Evolutionary conservation across 2,888 invertebrate species (phyloP).

Genomic region (Philaethria dido): DNA sequence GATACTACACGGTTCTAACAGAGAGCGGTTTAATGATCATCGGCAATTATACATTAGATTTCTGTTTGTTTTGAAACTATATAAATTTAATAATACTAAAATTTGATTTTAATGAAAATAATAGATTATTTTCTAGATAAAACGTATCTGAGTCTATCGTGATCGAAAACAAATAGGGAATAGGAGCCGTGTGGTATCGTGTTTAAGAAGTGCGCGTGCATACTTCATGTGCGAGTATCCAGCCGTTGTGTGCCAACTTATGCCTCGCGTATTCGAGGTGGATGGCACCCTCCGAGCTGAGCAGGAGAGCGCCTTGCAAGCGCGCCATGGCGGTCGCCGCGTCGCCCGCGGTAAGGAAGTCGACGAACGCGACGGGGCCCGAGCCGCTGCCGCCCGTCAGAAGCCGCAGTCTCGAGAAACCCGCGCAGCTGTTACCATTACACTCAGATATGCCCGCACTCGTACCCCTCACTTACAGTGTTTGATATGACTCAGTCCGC

Average conservation of each 20-base stretch:
- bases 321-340: constrained; percentile 96
- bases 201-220: constrained; percentile 68
- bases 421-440: constrained; percentile 95
- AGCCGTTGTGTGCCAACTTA: constrained; percentile 94
- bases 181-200: constrained; percentile 43
- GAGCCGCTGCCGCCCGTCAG: constrained; percentile 89
- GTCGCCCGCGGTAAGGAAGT: constrained; percentile 96
- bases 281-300: constrained; percentile 98
- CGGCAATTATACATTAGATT: constrained; percentile 9
- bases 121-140: constrained; percentile 8
- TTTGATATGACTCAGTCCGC: constrained; percentile 32
- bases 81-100: constrained; percentile 27
- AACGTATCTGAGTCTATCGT: neutral
- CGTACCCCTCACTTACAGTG: constrained; percentile 57
- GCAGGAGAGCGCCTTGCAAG: constrained; percentile 97
- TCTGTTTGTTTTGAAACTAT: constrained; percentile 11
- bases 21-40: constrained; percentile 23
- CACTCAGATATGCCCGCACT: constrained; percentile 69
- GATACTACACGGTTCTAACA: constrained; percentile 45
- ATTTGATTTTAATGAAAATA: constrained; percentile 13
- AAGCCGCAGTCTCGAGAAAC: constrained; percentile 99
- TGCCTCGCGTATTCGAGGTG: constrained; percentile 99
- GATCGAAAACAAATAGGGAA: neutral
- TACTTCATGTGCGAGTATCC: constrained; percentile 84
- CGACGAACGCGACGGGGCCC: constrained; percentile 97